phyloP scores from a whole-genome alignment of 2,888 invertebrate genomes.

The Oligia strigilis region DNA sequence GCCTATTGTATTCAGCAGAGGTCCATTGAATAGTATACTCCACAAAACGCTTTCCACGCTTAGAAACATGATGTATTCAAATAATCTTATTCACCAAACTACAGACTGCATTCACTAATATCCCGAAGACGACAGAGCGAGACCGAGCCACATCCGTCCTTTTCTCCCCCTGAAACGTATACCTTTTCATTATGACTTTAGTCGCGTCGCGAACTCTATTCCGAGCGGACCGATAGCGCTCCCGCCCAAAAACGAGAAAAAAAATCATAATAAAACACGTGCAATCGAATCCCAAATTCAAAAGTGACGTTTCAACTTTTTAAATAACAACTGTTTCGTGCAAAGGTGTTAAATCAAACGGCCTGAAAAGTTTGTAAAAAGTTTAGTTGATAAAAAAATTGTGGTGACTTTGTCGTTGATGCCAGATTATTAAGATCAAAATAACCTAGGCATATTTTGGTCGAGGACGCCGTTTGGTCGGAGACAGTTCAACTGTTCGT shows the following conservation, averaged over 20 bases:
- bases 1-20: not conserved
- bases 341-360: constrained; percentile 22
- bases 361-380: constrained; percentile 56
- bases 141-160: constrained; percentile 47
- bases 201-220: constrained; percentile 64
- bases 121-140: constrained; percentile 55
- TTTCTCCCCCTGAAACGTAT: constrained; percentile 66
- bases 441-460: constrained; percentile 77
- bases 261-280: constrained; percentile 63
- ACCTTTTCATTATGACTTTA: constrained; percentile 69
- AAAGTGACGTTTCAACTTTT: constrained; percentile 67
- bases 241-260: constrained; percentile 27
- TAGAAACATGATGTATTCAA: constrained; percentile 25
- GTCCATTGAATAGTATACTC: not conserved
- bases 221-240: constrained; percentile 51
- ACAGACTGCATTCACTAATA: constrained; percentile 67
- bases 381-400: constrained; percentile 59
- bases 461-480: constrained; percentile 71
- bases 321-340: constrained; percentile 34
- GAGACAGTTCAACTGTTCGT: constrained; percentile 66
- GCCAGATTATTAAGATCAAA: constrained; percentile 76
- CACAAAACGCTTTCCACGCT: not conserved
- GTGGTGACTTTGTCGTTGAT: constrained; percentile 70
- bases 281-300: constrained; percentile 63
- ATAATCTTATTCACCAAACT: constrained; percentile 57